A percentile compares a stretch with the other conserved stretches of the same genome.
Evolutionary conservation across 2,113 vertebrate genomes (phyloP).

Genomic region (Oreochromis aureus): DNA sequence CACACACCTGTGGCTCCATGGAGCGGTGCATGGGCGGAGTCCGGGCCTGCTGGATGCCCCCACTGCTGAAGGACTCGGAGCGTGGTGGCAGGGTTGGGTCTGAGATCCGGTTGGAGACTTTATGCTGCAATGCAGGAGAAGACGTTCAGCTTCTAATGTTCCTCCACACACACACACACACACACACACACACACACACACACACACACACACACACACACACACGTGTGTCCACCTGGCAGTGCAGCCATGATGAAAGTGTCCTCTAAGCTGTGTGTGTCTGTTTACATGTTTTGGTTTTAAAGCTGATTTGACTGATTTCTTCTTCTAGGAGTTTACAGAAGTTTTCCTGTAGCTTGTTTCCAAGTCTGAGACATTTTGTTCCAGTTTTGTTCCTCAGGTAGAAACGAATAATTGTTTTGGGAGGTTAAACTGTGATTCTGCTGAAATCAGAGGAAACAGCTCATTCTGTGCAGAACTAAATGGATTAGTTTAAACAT

Average conservation of each 20-base stretch:
- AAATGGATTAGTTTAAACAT: not conserved
- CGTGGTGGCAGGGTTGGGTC: conserved; percentile 94
- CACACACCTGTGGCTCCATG: conserved; percentile 87
- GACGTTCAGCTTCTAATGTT: conserved; percentile 85
- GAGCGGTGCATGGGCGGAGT: conserved; percentile 93
- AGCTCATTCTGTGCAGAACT: not conserved
- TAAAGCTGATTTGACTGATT: not conserved
- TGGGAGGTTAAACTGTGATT: not conserved
- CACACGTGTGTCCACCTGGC: not conserved
- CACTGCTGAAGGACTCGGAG: conserved; percentile 96
- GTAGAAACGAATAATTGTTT: not conserved
- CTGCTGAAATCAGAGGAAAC: not conserved
- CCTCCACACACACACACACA: conserved; percentile 72
- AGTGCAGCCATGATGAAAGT: not conserved
- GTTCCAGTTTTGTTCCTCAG: not conserved
- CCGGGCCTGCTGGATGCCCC: conserved; percentile 88
- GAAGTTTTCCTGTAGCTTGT: not conserved
- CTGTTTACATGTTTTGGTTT: not conserved
- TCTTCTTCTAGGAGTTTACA: not conserved
- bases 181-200: not conserved
- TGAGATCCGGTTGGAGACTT: conserved; percentile 95
- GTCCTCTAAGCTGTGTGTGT: not conserved
- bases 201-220: not conserved
- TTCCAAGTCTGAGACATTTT: not conserved
- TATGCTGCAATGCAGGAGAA: conserved; percentile 91